These are phyloP conservation scores for Scophthalmus maximus DNA, from an alignment of 2,113 vertebrate species.

Conservation along the genomic window DNA sequence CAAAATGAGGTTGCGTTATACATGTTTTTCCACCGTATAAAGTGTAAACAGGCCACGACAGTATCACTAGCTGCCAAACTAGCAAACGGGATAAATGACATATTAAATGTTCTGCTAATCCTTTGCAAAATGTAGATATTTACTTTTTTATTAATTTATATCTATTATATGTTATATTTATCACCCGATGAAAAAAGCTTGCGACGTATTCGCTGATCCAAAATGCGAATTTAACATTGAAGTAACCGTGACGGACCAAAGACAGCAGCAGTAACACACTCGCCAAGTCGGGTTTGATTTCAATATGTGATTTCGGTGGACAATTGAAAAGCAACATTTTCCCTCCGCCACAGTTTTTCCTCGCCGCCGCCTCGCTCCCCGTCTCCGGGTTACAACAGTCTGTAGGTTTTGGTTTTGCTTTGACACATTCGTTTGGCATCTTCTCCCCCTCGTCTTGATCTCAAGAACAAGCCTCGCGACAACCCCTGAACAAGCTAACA, in stretches of 20 bases:
- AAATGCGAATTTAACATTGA: not conserved
- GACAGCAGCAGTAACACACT: constrained; percentile 20
- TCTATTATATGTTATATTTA: too few species aligned
- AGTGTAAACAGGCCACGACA: too few species aligned
- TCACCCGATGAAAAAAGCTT: too few species aligned
- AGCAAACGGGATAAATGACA: too few species aligned
- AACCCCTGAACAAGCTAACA: constrained; percentile 72
- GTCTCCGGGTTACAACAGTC: constrained; percentile 63
- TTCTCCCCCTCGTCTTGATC: constrained; percentile 61
- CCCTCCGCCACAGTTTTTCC: constrained; percentile 46
- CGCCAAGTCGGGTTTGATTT: not conserved
- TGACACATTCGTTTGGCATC: constrained; percentile 73
- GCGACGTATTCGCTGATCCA: not conserved
- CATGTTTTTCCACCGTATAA: too few species aligned
- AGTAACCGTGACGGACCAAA: not conserved
- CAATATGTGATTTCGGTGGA: not conserved
- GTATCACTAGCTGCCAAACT: too few species aligned
- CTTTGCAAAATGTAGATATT: too few species aligned
- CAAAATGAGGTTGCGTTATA: too few species aligned
- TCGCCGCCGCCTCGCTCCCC: constrained; percentile 38
- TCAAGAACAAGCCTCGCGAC: constrained; percentile 66
- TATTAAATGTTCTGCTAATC: too few species aligned
- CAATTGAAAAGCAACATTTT: not conserved
- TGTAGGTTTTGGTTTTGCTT: constrained; percentile 67
- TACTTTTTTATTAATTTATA: too few species aligned